Evolutionary conservation across 2,797 vertebrate genomes (phyloP), one percentile per base, ranked within the genome.

Genomic region (Hapalemur alaotrensis): DNA sequence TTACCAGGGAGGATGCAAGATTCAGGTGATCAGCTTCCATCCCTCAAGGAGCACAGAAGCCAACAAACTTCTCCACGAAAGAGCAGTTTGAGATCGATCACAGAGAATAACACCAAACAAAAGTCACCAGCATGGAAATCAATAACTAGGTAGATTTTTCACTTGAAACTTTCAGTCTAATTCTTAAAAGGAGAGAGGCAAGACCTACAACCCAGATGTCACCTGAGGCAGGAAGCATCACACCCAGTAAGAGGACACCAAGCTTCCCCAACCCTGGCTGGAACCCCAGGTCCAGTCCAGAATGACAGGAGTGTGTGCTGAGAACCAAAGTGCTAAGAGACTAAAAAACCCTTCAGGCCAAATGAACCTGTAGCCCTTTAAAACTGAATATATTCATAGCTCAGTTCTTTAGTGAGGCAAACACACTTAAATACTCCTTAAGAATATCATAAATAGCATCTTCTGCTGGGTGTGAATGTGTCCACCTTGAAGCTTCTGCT

Each of bases 221-320:
- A 1, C 32, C 18, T 2, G 4, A 72, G 17, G 61, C 43, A 48
- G 30, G 25, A 59, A 10, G 20, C 52, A 30, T 11, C 23, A 32
- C n/a, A 65, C 7, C 5, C 28, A 38, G 17, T 1, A 3, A 52
- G 59, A 57, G 20, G 13, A 59, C 3, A 12, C 32, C 8, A 8
- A 9, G 18, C 22, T 14, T 78, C 73, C 28, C 43, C 32, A 46
- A 3, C 5, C n/a, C 10, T 32, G 88, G 88, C 35, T 54, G 50
- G 11, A 86, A 38, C n/a, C 79, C 43, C 50, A 52, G 23, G 48
- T 22, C 38, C 38, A 38, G 15, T 7, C 22, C 9, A 38, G 38
- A 11, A 8, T n/a, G 14, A 52, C 1, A 25, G 0, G 6, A 59
- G 3, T 0, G 59, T 28, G 13, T 3, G n/a, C 23, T 3, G 48